Evolutionary conservation across 2,888 invertebrate species (phyloP), one percentile per base, ranked within the genome.

Genomic region (Sisyra terminalis): DNA sequence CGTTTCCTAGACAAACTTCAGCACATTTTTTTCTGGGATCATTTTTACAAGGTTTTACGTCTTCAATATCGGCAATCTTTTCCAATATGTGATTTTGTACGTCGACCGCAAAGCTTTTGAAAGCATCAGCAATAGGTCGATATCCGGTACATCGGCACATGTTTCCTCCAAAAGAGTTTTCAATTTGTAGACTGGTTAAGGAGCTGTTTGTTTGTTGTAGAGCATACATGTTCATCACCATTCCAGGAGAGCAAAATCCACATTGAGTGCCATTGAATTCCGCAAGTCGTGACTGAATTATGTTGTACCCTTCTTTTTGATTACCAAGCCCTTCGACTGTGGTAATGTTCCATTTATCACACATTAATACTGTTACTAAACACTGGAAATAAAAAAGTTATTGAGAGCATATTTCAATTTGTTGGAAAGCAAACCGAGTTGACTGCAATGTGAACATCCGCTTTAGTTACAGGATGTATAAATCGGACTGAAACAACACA

Each of bases 171-270:
- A 82, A 76, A 0, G 74, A 70, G 50, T 78, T 71, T 55, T 83
- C 82, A 4, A 81, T 67, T 50, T 78, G 69, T 51, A 69, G 60
- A 66, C 70, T 67, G 1, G 70, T 70, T 39, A 70, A 49, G 5
- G 24, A 3, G 39, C 61, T 50, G n/a, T 63, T 59, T 16, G 55
- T 61, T 35, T 60, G 10, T 16, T 69, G 49, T 39, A 64, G 52
- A 37, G 69, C 72, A 58, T 73, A 74, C 78, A 81, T 79, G 51
- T 72, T 74, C 80, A 81, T 81, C 32, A 84, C 71, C 75, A 81
- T 82, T 7, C 81, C 84, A 1, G 82, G 73, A 16, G 75, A 73
- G 53, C 84, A 84, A 54, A 67, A 75, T 1, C 79, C 79, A 51
- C 81, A 80, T 53, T 80, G 80, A 0, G 72, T 69, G 1, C 78